Percentiles rank a stretch among this genome's conserved stretches.
Conservation (phyloP, 2,888 invertebrate species). For the Torymus auratus region DNA sequence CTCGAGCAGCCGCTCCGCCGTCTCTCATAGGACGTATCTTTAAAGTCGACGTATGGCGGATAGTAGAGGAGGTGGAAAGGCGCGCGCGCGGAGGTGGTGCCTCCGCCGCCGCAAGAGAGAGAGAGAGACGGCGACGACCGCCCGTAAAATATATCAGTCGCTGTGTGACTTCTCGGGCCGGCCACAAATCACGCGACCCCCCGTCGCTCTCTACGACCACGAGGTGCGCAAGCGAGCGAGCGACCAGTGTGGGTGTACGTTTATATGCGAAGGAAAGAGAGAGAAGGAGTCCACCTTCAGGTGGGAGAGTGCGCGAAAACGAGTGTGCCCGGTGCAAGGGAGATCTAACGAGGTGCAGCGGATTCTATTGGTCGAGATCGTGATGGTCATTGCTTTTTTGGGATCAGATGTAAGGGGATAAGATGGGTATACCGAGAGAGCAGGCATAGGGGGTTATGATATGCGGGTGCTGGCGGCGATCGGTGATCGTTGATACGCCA, state of each 20-base stretch:
- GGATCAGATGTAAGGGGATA: constrained; percentile 1
- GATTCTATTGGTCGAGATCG: background rate
- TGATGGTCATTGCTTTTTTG: background rate
- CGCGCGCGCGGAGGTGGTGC: constrained; percentile 53
- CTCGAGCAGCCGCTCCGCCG: constrained; percentile 33
- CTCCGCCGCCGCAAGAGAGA: constrained; percentile 45
- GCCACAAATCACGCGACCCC: constrained; percentile 77
- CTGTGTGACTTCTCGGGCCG: constrained; percentile 76
- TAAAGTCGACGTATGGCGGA: constrained; percentile 59
- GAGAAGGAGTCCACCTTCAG: constrained; percentile 27
- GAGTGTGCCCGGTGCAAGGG: background rate
- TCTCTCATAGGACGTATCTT: constrained; percentile 57
- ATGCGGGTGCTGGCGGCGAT: constrained; percentile 5
- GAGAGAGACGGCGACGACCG: constrained; percentile 64
- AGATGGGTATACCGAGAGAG: background rate
- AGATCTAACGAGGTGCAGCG: constrained; percentile 38
- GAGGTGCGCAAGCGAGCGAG: constrained; percentile 48
- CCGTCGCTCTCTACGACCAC: constrained; percentile 68
- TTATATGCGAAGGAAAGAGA: constrained; percentile 56
- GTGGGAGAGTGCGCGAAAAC: constrained; percentile 33
- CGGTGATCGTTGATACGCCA: constrained; percentile 6
- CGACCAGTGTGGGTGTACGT: constrained; percentile 71
- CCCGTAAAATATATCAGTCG: constrained; percentile 77
- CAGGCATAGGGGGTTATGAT: background rate
- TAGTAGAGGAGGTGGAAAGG: constrained; percentile 44